Evolutionary conservation across 2,797 vertebrate genomes (phyloP), one percentile per base, ranked within the genome.

Genomic region (Fringilla coelebs): DNA sequence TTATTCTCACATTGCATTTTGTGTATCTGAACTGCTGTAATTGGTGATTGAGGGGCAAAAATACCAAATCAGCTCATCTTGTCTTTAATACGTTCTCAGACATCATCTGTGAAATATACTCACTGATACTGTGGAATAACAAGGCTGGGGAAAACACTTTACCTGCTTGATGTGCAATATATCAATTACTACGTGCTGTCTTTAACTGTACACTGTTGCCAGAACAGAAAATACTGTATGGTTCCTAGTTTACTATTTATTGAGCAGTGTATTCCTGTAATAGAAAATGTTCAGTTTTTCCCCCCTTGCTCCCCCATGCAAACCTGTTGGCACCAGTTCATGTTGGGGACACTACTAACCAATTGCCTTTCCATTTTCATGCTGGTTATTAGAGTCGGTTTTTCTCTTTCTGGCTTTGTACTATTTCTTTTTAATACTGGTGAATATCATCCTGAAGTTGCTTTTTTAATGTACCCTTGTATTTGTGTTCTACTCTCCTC

Each of bases 361-460:
- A 19, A 5, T 29, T 57, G 21, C 12, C 10, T 81, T 41, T 78
- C 26, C 13, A 6, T 63, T 81, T 77, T 19, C 16, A 6, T 46
- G 5, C 41, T 66, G 55, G 13, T 66, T 62, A 26, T 68, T 68
- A 57, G 28, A 45, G 24, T 46, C n/a, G 2, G 0, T 51, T 87
- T 91, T 84, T 62, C 43, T 74, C 43, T 85, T 79, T 76, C 60
- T 85, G 78, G 29, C 21, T 85, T 90, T 70, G 34, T 61, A 49
- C 48, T 4, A 15, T 85, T 86, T 84, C 18, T 61, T 87, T 63
- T 75, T 72, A 40, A 31, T 73, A 24, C 16, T 43, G 8, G 13
- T 78, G 20, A 48, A 32, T 66, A 49, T 34, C 5, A 31, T 58
- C 21, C 36, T 68, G 73, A 82, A 81, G 17, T 43, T 72, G 18